Base-by-base conservation (phyloP, 2,888 invertebrate genomes). In the Agrotis exclamationis region DNA sequence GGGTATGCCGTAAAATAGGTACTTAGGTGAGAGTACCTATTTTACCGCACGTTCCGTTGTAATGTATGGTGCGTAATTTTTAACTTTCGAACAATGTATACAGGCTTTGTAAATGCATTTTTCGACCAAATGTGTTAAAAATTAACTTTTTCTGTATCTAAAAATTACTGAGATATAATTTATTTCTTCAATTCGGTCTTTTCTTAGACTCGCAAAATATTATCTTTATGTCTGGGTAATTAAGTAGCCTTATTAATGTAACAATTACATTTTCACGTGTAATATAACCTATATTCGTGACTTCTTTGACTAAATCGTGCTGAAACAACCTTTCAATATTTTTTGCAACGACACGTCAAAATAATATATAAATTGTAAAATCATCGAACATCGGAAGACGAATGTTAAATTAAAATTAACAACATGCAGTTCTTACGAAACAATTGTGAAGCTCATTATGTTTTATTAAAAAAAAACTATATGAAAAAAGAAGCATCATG, bases 221-320 rank as follows among this genome's bases (percentile, higher is more conserved):
- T 16, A 11, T 33, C 51, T 70, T 45, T 3, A 13, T 51, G 9
- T n/a, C 3, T 28, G 18, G 14, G 0, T 48, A 11, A 33, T 45
- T 28, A 44, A 14, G 48, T n/a, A 28, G 39, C 14, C 28, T 14
- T 18, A n/a, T 22, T 51, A 5, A 16, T 51, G 11, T 39, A 28
- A n/a, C 68, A 3, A 53, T 48, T 69, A 16, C 33, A 47, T 18
- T 72, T 54, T 59, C 33, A n/a, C 63, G 73, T 28, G 33, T 39
- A 54, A 63, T 33, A 57, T 74, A 63, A 69, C 63, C 54, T 63
- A 63, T 51, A 68, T 56, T 69, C 76, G 80, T 80, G 76, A 77
- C 51, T 53, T 58, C 48, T 74, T 63, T 56, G 28, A 18, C n/a
- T 24, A 59, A 54, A 63, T 63, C 75, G 63, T 75, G 69, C 63